Evolutionary conservation across 2,888 invertebrate genomes (phyloP).

Genomic region (Strigamia transsilvanica): DNA sequence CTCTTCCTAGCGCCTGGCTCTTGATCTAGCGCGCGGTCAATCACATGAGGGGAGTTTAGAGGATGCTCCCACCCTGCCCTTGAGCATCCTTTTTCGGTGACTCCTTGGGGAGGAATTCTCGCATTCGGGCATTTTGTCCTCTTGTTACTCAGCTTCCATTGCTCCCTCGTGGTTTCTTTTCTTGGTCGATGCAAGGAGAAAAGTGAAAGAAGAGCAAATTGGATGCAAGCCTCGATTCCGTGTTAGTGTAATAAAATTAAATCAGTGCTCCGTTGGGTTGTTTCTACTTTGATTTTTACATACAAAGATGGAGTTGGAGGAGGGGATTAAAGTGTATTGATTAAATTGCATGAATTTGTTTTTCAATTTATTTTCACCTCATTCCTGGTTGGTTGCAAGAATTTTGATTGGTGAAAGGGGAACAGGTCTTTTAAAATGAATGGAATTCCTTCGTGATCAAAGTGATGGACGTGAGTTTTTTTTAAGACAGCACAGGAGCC

Average conservation of each 20-base stretch:
- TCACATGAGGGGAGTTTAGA: constrained; percentile 37
- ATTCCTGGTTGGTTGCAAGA: background rate
- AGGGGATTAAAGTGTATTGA: constrained; percentile 36
- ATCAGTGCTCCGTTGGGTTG: constrained; percentile 40
- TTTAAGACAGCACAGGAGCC: background rate
- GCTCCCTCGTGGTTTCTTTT: constrained; percentile 28
- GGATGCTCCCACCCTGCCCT: constrained; percentile 23
- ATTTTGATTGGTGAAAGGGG: constrained; percentile 18
- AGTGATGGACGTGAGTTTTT: constrained; percentile 18
- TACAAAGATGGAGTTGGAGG: constrained; percentile 12
- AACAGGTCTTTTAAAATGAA: background rate
- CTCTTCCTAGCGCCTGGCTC: background rate
- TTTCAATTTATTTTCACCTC: background rate
- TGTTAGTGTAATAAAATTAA: constrained; percentile 43
- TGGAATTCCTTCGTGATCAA: constrained; percentile 13
- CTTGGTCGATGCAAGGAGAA: background rate
- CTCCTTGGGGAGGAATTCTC: constrained; percentile 29
- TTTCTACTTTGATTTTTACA: constrained; percentile 46
- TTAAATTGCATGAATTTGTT: constrained; percentile 23
- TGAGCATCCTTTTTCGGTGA: constrained; percentile 36
- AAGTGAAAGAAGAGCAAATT: constrained; percentile 43
- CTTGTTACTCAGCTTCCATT: constrained; percentile 12
- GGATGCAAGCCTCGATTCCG: constrained; percentile 37
- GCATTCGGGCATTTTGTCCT: constrained; percentile 26
- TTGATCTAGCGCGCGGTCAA: constrained; percentile 39